Conservation (phyloP, 2,888 invertebrate species). For the Listrodromus nycthemerus region DNA sequence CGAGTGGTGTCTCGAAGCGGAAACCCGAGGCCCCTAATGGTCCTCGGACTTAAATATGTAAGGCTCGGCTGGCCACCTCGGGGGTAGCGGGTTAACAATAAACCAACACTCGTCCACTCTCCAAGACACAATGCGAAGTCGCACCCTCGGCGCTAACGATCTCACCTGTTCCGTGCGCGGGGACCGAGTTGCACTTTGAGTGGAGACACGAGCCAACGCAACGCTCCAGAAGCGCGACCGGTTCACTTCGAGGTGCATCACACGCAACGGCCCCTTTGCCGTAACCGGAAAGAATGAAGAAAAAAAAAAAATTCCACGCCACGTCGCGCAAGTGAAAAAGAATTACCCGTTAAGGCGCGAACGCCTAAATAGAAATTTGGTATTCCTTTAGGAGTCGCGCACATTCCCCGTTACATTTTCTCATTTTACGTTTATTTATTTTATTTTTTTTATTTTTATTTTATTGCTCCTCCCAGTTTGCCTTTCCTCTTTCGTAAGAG, state of each 20-base stretch:
- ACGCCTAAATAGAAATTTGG: slow-evolving; percentile 66
- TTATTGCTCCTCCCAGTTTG: slow-evolving; percentile 16
- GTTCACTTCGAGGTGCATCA: slow-evolving; percentile 29
- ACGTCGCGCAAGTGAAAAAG: slow-evolving; percentile 39
- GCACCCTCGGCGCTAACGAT: slow-evolving; percentile 82
- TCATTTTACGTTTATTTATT: slow-evolving; percentile 45
- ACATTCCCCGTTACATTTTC: slow-evolving; percentile 43
- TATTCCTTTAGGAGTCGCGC: slow-evolving; percentile 64
- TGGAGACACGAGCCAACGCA: slow-evolving; percentile 28
- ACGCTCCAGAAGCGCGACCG: slow-evolving; percentile 42
- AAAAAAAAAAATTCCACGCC: slow-evolving; percentile 22
- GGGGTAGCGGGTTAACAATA: slow-evolving; percentile 83
- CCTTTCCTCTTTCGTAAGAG: slow-evolving; percentile 65
- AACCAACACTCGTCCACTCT: slow-evolving; percentile 82
- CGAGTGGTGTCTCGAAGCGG: slow-evolving; percentile 35
- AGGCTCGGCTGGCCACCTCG: slow-evolving; percentile 77
- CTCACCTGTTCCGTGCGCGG: slow-evolving; percentile 75
- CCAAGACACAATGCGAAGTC: slow-evolving; percentile 80
- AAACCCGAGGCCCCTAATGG: slow-evolving; percentile 75
- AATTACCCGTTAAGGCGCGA: slow-evolving; percentile 48
- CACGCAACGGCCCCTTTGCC: not conserved
- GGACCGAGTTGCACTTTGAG: slow-evolving; percentile 57
- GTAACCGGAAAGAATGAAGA: not conserved
- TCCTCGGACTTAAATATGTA: slow-evolving; percentile 78
- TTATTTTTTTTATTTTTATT: slow-evolving; percentile 28